phyloP scores from a whole-genome alignment of 2,113 vertebrate species.

The Podilymbus podiceps region DNA sequence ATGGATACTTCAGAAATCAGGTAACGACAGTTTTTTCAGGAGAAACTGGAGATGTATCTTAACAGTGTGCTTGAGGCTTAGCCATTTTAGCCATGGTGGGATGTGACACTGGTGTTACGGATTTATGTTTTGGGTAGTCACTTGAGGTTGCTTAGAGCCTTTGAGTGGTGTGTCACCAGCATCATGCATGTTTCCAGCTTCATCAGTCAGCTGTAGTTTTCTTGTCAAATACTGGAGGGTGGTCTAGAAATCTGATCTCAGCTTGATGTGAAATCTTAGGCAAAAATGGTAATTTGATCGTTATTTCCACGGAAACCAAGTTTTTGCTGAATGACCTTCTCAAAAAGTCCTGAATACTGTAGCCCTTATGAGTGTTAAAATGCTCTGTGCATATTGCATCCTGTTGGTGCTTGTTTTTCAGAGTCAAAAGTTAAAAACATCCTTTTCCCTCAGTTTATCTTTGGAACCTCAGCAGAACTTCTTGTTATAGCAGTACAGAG shows the following conservation, averaged over 20 bases:
- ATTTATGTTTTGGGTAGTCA: background rate
- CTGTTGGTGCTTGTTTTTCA: background rate
- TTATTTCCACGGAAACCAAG: background rate
- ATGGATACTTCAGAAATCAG: slow-evolving; percentile 51
- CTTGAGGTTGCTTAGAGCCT: background rate
- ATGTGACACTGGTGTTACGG: background rate
- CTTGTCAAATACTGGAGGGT: background rate
- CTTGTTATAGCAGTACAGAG: background rate
- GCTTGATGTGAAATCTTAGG: background rate
- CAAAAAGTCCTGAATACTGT: background rate
- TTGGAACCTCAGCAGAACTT: background rate
- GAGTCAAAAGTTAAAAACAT: background rate
- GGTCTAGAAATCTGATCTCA: background rate
- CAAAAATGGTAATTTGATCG: background rate
- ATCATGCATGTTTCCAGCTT: background rate
- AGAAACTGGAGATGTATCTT: background rate
- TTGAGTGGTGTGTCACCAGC: background rate
- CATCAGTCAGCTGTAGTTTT: background rate
- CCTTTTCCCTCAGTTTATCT: background rate
- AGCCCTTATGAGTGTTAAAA: background rate
- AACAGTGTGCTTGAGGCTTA: background rate
- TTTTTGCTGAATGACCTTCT: background rate
- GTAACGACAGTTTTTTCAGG: slow-evolving; percentile 47
- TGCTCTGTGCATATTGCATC: background rate
- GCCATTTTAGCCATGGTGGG: fast-evolving